Conservation (phyloP, 2,113 vertebrate genomes). For the Aviceda subcristata region DNA sequence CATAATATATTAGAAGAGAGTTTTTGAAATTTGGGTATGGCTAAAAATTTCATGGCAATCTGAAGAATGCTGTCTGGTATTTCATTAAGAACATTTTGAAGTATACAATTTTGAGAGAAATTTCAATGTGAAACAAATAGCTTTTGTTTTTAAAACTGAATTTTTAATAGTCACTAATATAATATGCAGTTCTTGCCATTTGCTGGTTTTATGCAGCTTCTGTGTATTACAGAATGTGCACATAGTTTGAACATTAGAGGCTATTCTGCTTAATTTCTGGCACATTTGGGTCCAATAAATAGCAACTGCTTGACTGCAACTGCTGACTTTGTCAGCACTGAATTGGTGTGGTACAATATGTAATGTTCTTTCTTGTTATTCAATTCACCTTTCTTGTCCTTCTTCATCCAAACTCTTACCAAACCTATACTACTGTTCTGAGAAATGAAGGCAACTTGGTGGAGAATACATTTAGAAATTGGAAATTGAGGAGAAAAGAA, state of each 20-base stretch:
- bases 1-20: background rate
- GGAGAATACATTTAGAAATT: background rate
- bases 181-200: background rate
- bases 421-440: background rate
- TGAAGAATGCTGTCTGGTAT: background rate
- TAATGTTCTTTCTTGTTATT: background rate
- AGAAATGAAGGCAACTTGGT: background rate
- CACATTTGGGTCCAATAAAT: background rate
- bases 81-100: background rate
- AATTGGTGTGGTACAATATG: background rate
- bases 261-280: background rate
- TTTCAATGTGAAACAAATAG: background rate
- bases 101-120: background rate
- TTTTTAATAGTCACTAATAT: background rate
- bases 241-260: background rate
- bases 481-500: background rate
- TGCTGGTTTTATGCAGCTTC: background rate
- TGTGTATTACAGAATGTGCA: background rate
- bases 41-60: background rate
- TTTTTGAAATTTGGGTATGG: background rate
- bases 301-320: background rate
- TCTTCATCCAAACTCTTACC: background rate
- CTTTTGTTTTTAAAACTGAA: background rate
- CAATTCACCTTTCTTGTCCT: background rate
- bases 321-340: background rate